These are phyloP conservation scores for Turnix velox DNA, from an alignment of 2,113 vertebrate species.

Conservation along the genomic window DNA sequence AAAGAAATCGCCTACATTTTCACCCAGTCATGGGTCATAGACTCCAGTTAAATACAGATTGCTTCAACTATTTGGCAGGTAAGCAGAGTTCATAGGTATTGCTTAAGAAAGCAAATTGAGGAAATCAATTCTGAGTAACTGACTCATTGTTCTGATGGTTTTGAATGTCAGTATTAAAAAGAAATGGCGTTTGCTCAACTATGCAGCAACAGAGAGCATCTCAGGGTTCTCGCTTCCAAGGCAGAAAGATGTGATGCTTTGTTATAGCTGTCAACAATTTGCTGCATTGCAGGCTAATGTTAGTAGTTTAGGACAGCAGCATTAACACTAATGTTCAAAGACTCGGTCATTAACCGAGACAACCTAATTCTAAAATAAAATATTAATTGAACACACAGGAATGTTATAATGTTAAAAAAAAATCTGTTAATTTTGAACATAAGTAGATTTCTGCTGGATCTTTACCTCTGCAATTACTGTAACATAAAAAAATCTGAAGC, in stretches of 20 bases:
- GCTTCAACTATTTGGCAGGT: neutral
- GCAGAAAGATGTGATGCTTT: conserved; percentile 32
- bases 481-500: neutral
- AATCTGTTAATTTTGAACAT: conserved; percentile 3
- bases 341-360: conserved; percentile 1
- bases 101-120: neutral
- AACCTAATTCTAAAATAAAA: neutral
- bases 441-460: neutral
- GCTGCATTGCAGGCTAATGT: conserved; percentile 56
- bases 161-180: neutral
- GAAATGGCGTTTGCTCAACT: neutral
- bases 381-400: conserved; percentile 19
- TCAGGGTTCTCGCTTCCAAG: conserved; percentile 14
- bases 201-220: neutral
- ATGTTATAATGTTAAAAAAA: conserved; percentile 15
- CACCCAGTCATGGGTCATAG: neutral
- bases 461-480: neutral
- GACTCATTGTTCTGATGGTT: neutral
- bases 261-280: conserved; percentile 58
- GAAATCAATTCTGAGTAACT: neutral
- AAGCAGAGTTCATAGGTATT: neutral
- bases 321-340: conserved; percentile 17
- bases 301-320: conserved; percentile 13
- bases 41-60: neutral
- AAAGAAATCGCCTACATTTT: neutral